Conservation (phyloP, 2,888 invertebrate genomes). For the Apamea crenata region DNA sequence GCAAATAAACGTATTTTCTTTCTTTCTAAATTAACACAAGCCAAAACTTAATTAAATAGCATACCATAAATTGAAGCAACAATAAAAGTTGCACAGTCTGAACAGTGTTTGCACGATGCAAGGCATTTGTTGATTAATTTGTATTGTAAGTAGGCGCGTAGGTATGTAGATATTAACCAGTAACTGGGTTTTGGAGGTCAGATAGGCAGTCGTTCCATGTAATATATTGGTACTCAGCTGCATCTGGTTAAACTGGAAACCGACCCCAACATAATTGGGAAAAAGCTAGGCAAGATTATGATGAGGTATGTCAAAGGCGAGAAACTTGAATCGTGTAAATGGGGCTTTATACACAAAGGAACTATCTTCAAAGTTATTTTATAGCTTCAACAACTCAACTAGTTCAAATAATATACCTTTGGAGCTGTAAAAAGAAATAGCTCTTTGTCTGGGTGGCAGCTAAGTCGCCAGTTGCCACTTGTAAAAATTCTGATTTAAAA, state of each 20-base stretch:
- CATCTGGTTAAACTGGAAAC: too few species aligned
- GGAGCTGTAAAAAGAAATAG: slow-evolving; percentile 17
- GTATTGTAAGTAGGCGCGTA: not conserved
- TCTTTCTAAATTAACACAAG: too few species aligned
- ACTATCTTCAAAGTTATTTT: slow-evolving; percentile 13
- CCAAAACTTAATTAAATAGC: too few species aligned
- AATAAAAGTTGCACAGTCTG: not conserved
- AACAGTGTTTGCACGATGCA: not conserved
- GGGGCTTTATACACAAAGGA: not conserved
- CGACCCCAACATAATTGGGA: too few species aligned
- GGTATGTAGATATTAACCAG: too few species aligned
- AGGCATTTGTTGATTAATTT: not conserved
- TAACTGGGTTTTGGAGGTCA: too few species aligned
- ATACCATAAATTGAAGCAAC: not conserved
- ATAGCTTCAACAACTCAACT: slow-evolving; percentile 23
- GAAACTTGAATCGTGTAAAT: not conserved
- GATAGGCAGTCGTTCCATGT: too few species aligned
- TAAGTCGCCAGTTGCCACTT: slow-evolving; percentile 17
- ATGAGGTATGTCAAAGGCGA: not conserved
- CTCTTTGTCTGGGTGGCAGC: slow-evolving; percentile 15
- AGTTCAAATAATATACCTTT: slow-evolving; percentile 16
- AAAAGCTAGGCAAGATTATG: too few species aligned
- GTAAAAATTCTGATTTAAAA: slow-evolving; percentile 50
- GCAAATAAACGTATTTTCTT: too few species aligned
- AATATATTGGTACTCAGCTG: too few species aligned